phyloP scores from a whole-genome alignment of 2,797 vertebrate genomes.

The Adrianichthys oophorus region DNA sequence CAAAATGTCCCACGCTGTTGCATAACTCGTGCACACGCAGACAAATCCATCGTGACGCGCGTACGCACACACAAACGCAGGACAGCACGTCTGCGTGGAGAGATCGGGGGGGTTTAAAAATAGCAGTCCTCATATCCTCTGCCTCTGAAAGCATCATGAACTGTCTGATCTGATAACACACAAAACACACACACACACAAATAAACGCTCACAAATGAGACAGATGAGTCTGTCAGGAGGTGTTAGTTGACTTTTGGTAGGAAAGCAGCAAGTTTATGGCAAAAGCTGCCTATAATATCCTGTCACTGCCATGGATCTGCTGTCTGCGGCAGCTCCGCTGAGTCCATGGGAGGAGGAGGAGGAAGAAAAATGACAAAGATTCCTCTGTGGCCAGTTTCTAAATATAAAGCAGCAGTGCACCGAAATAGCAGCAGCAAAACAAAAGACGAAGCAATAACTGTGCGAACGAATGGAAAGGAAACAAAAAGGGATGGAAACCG shows the following conservation, averaged over 20 bases:
- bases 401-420: conserved; percentile 60
- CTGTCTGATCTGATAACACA: conserved; percentile 56
- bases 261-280: conserved; percentile 17
- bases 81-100: conserved; percentile 61
- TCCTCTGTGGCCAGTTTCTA: conserved; percentile 54
- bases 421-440: conserved; percentile 60
- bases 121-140: conserved; percentile 73
- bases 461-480: conserved; percentile 30
- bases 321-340: conserved; percentile 14
- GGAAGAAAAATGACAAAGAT: conserved; percentile 42
- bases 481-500: too few relatives aligned
- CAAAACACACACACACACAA: conserved; percentile 7
- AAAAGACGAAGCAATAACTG: conserved; percentile 36
- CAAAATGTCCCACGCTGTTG: conserved; percentile 42
- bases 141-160: conserved; percentile 64
- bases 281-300: conserved; percentile 8
- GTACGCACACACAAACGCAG: conserved; percentile 36
- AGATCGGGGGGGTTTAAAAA: conserved; percentile 65
- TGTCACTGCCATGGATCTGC: conserved; percentile 17
- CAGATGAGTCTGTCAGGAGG: conserved; percentile 5
- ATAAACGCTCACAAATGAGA: conserved; percentile 1
- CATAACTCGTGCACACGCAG: conserved; percentile 3
- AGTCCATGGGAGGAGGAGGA: conserved; percentile 42
- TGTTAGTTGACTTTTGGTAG: neutral
- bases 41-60: conserved; percentile 1